These are phyloP conservation scores for Ectemnius cavifrons DNA, from an alignment of 2,888 invertebrate genomes.

Conservation along the genomic window DNA sequence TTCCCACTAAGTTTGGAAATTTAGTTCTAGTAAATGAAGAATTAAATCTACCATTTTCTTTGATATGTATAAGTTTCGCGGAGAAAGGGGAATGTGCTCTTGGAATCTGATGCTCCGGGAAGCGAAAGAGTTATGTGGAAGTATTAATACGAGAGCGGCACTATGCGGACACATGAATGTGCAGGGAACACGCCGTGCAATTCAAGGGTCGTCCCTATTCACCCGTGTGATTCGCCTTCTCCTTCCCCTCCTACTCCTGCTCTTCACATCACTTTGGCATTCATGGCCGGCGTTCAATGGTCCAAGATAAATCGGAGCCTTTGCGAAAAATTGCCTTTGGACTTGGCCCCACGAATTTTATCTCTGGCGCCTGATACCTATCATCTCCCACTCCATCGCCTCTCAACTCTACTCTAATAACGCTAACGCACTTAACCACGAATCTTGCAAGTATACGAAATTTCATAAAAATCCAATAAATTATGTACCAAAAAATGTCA, in stretches of 20 bases:
- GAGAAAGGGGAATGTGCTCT: too few species aligned
- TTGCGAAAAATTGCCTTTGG: constrained; percentile 52
- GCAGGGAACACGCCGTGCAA: constrained; percentile 25
- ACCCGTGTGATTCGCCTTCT: constrained; percentile 57
- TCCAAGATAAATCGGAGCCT: constrained; percentile 56
- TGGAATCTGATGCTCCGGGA: too few species aligned
- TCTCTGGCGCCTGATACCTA: constrained; percentile 48
- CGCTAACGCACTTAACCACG: constrained; percentile 16
- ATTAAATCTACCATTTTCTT: too few species aligned
- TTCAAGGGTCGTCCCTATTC: constrained; percentile 48
- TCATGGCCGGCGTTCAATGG: constrained; percentile 44
- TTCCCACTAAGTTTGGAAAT: too few species aligned
- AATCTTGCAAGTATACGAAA: too few species aligned
- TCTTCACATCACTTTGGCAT: constrained; percentile 51
- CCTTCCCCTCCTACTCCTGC: not conserved
- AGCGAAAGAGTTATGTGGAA: constrained; percentile 10
- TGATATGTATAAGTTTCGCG: too few species aligned
- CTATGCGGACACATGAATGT: constrained; percentile 24
- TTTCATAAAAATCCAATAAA: too few species aligned
- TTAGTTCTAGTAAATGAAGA: too few species aligned
- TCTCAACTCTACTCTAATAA: constrained; percentile 41
- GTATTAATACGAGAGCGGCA: constrained; percentile 32
- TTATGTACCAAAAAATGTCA: too few species aligned
- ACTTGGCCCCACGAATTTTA: constrained; percentile 52
- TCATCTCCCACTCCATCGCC: constrained; percentile 28